phyloP scores from a whole-genome alignment of 2,888 invertebrate species.

The Ichneumoninae sp. region DNA sequence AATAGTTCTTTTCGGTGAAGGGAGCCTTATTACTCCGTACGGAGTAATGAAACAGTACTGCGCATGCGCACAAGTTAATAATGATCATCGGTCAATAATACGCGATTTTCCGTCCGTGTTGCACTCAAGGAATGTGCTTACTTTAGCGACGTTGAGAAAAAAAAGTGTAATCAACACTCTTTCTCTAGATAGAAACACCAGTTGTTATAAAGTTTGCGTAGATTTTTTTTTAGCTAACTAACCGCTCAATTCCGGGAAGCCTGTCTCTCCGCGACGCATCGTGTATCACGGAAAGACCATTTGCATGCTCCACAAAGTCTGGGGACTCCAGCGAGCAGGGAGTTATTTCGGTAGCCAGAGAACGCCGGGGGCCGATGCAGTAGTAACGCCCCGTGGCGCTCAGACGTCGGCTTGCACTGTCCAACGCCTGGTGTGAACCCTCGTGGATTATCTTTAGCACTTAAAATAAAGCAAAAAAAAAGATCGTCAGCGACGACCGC shows the following conservation, averaged over 20 bases:
- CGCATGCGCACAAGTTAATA: too few species aligned
- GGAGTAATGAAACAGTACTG: too few species aligned
- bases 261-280: background rate
- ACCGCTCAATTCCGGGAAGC: conserved; percentile 4
- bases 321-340: conserved; percentile 1
- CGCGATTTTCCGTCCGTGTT: too few species aligned
- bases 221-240: conserved; percentile 5
- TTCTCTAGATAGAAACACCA: background rate
- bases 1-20: too few species aligned
- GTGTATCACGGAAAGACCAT: conserved; percentile 3
- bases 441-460: conserved; percentile 74
- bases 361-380: conserved; percentile 28
- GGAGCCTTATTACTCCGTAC: too few species aligned
- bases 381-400: conserved; percentile 44
- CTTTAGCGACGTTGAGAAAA: too few species aligned
- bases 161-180: background rate
- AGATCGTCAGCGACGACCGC: conserved; percentile 11
- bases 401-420: conserved; percentile 31
- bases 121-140: too few species aligned
- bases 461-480: conserved; percentile 62
- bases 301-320: background rate
- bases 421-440: conserved; percentile 47
- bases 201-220: background rate
- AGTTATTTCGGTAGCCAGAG: conserved; percentile 50
- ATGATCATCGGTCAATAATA: too few species aligned